These are phyloP conservation scores for Xanthorhoe spadicearia DNA, from an alignment of 2,888 invertebrate species.

Conservation along the genomic window DNA sequence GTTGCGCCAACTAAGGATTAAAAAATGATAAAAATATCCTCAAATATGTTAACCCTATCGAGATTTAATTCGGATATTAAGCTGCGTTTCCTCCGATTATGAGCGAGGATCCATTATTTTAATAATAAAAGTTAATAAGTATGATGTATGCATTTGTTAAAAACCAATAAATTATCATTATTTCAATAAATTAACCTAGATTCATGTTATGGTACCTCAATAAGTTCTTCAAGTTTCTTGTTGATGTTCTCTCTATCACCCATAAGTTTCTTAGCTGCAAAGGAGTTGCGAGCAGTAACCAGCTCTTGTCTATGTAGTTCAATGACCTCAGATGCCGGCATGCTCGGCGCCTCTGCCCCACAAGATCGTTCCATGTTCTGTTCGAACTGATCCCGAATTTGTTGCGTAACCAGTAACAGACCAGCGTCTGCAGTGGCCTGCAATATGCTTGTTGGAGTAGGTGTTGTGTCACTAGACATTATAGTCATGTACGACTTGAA, in stretches of 20 bases:
- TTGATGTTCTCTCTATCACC: conserved; percentile 23
- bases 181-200: too few relatives aligned
- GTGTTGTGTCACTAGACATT: conserved; percentile 25
- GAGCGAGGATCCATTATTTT: too few relatives aligned
- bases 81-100: too few relatives aligned
- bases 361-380: conserved; percentile 31
- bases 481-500: conserved; percentile 28
- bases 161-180: not conserved
- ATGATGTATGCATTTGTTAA: too few relatives aligned
- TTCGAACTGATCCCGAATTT: conserved; percentile 33
- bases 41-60: too few relatives aligned
- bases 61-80: too few relatives aligned
- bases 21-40: too few relatives aligned
- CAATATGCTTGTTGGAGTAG: conserved; percentile 18
- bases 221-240: conserved; percentile 15
- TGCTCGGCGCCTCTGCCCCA: conserved; percentile 28
- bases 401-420: conserved; percentile 27
- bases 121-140: too few relatives aligned
- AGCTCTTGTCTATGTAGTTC: conserved; percentile 25
- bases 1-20: too few relatives aligned
- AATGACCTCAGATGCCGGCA: conserved; percentile 25
- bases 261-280: conserved; percentile 32
- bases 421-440: conserved; percentile 34
- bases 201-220: conserved; percentile 12
- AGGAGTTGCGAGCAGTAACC: conserved; percentile 15